These are phyloP conservation scores for Irena cyanogastra DNA, from an alignment of 2,113 vertebrate genomes.

Conservation along the genomic window DNA sequence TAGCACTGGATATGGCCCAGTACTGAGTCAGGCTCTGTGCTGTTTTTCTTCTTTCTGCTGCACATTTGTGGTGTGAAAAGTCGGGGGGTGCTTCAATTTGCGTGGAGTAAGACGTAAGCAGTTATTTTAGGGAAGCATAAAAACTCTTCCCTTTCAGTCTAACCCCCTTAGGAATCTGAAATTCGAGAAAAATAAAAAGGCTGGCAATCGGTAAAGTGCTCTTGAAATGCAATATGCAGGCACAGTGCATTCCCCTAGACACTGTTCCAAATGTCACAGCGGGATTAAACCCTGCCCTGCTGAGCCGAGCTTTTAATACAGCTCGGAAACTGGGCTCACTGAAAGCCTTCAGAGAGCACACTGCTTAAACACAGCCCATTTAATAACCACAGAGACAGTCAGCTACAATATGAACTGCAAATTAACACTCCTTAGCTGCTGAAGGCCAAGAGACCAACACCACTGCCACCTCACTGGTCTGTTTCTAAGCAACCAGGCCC, in stretches of 20 bases:
- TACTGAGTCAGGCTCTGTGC: not conserved
- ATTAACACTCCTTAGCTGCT: not conserved
- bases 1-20: not conserved
- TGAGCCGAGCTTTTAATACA: not conserved
- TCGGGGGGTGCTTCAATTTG: not conserved
- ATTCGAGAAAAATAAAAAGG: not conserved
- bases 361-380: not conserved
- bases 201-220: not conserved
- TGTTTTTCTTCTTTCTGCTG: not conserved
- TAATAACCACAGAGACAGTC: not conserved
- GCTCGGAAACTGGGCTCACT: not conserved
- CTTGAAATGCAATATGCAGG: not conserved
- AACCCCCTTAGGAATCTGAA: not conserved
- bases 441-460: not conserved
- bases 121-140: not conserved
- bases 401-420: not conserved
- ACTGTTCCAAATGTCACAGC: not conserved
- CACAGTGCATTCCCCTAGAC: not conserved
- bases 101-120: not conserved
- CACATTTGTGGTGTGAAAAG: not conserved
- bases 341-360: not conserved
- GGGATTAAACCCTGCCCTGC: not conserved
- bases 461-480: not conserved
- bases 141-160: not conserved
- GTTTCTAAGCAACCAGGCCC: slow-evolving; percentile 11